Evolutionary conservation across 1,140 invertebrate genomes (phyloP), one percentile per base, ranked within the genome.

Genomic region (Kradibia gibbosae): DNA sequence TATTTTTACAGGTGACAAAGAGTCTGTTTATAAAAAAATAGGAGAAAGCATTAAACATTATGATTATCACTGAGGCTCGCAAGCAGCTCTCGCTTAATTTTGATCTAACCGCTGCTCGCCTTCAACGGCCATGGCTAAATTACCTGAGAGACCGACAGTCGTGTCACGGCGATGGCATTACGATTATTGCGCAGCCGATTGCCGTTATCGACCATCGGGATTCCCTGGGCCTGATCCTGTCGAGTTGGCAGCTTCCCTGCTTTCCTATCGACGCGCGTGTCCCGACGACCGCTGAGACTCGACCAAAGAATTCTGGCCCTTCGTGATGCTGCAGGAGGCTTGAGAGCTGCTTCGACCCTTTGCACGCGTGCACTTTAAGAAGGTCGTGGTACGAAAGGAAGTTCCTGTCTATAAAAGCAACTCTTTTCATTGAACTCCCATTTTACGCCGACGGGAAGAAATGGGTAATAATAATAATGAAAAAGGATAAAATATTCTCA

Each of bases 131-230:
- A 36, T 4, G 67, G 11, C 22, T 28, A n/a, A 48, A 50, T 67
- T 60, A 82, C 80, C 80, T 82, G 80, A 2, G 67, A 78, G 11
- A 55, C n/a, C 1, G 67, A 28, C 17, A 82, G 36, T 28, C 75
- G 48, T 3, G 80, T 39, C 15, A 65, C 48, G 13, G 10, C 20
- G 20, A 76, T 81, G 22, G 20, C 20, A 20, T 76, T 31, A 45
- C 80, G 73, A 60, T 22, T 55, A 5, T 10, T 53, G 17, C 80
- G 80, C 25, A 62, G 17, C 55, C 75, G 72, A 25, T 36, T 50
- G 31, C n/a, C n/a, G 17, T 36, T 39, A 62, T 76, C 65, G 20
- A 77, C 28, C 53, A 74, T 77, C 7, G 78, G 75, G 36, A 82
- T 82, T 50, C 80, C 75, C 42, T 82, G 80, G 13, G 67, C 17